Base-by-base conservation (phyloP, 2,888 invertebrate genomes). In the Parnassius orleans region DNA sequence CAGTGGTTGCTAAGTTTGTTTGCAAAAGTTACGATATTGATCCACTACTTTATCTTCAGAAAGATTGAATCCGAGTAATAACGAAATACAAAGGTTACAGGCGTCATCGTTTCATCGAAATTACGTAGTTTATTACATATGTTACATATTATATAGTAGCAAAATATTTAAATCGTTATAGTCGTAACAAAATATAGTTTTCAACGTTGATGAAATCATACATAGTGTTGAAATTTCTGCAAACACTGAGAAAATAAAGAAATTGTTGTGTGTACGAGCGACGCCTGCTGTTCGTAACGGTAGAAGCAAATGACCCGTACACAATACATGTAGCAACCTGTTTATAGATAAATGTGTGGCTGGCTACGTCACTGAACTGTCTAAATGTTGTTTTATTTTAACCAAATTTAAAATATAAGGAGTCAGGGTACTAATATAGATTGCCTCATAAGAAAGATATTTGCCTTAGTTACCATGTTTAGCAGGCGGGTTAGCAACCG, bases 11-110 rank as follows among this genome's bases (percentile, higher is more conserved):
- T 79, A 86, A 87, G 87, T 88, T 89, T 86, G 79, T 72, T 80
- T 79, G 75, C 74, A 77, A 81, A 87, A 88, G 81, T 90, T 87
- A 79, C 78, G 76, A 80, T 86, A 87, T 88, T 84, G 84, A 86
- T 85, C 85, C 79, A 79, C 76, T 77, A 75, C 68, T 72, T 73
- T 83, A 86, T 85, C 85, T 81, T 77, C 76, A 72, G 76, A 76
- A 74, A 76, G 77, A 83, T 83, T 75, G 71, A 78, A 80, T 75
- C 76, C 70, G 76, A 74, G 76, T 73, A n/a, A n/a, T 71, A 74
- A 78, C 77, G 75, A 75, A 76, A 72, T 65, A 71, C 70, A 70
- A 68, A 66, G 71, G 72, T 73, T 33, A 73, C 72, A 70, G 68
- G 14, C 10, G 12, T 51, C 0, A 7, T 5, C 33, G 33, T 33